These are phyloP conservation scores for Corythornis madagascariensis DNA, from an alignment of 2,113 vertebrate species.

Conservation along the genomic window DNA sequence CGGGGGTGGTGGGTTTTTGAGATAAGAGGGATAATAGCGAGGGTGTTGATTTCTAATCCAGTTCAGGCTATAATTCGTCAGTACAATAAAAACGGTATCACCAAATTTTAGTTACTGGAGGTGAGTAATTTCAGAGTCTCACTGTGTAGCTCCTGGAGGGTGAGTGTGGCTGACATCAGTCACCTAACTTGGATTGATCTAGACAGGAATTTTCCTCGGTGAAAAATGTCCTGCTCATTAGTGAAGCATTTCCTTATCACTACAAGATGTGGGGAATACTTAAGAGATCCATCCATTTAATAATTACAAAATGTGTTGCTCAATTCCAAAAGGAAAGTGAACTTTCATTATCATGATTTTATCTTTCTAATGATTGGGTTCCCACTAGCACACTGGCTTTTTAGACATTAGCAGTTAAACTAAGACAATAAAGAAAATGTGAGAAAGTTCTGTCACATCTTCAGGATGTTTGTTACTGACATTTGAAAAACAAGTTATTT, in stretches of 20 bases:
- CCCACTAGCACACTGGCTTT: not conserved
- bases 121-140: not conserved
- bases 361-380: not conserved
- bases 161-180: not conserved
- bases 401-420: not conserved
- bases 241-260: not conserved
- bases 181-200: not conserved
- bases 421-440: not conserved
- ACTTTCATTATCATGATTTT: not conserved
- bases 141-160: not conserved
- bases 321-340: not conserved
- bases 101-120: not conserved
- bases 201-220: not conserved
- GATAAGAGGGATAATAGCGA: too few relatives aligned
- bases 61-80: too few relatives aligned
- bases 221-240: not conserved
- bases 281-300: not conserved
- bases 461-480: not conserved
- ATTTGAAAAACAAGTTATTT: not conserved
- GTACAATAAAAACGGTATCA: not conserved
- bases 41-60: too few relatives aligned
- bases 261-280: not conserved
- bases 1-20: too few relatives aligned
- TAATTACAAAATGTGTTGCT: not conserved
- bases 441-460: conserved; percentile 4